phyloP scores from a whole-genome alignment of 2,113 vertebrate genomes.

The Phalacrocorax brasilianus region DNA sequence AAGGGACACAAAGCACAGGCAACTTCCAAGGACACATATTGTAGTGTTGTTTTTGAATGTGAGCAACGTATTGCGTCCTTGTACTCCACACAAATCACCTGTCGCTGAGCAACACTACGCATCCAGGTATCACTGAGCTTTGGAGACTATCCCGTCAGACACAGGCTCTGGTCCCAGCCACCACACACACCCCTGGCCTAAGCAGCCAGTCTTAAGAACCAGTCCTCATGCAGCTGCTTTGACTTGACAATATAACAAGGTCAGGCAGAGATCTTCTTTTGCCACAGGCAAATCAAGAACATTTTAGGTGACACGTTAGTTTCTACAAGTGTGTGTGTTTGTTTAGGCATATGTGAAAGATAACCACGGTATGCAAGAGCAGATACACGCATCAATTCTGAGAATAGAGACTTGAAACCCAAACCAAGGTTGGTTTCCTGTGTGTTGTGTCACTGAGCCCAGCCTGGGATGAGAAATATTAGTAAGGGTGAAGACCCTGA shows the following conservation, averaged over 20 bases:
- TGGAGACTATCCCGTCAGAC: background rate
- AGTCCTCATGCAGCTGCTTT: background rate
- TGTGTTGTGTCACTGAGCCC: background rate
- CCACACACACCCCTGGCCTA: background rate
- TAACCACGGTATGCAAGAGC: background rate
- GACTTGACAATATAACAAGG: background rate
- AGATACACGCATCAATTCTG: background rate
- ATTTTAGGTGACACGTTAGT: background rate
- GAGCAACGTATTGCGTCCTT: background rate
- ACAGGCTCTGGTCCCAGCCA: background rate
- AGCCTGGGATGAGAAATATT: background rate
- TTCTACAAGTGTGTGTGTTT: background rate
- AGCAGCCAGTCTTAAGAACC: background rate
- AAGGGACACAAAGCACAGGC: background rate
- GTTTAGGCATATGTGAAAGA: background rate
- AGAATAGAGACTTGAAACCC: background rate
- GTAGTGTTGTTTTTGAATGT: background rate
- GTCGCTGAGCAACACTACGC: background rate
- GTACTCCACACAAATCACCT: background rate
- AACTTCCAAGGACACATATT: background rate
- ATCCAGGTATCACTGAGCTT: background rate
- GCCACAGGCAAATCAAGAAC: background rate
- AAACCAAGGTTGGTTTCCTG: background rate
- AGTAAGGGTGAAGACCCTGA: background rate
- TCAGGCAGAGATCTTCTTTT: background rate